Percentiles rank a stretch among this genome's conserved stretches.
Evolutionary conservation across 2,797 vertebrate species (phyloP).

Genomic region (Apogon hyalosoma): DNA sequence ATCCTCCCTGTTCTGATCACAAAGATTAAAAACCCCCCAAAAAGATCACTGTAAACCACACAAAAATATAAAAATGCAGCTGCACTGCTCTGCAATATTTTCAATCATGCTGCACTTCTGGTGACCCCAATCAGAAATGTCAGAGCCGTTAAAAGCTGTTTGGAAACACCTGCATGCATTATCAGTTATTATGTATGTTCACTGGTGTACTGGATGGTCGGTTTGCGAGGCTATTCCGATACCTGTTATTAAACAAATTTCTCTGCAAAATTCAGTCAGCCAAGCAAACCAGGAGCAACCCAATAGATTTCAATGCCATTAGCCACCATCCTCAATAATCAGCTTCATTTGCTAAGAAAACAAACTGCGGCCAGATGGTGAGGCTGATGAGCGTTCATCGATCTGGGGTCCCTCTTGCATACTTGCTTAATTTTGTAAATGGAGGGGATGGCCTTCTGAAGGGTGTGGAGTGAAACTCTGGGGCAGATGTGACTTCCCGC

Average conservation of each 20-base stretch:
- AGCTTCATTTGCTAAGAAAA: constrained; percentile 85
- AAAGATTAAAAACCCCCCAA: constrained; percentile 4
- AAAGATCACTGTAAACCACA: constrained; percentile 8
- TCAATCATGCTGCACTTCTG: constrained; percentile 25
- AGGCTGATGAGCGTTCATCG: constrained; percentile 79
- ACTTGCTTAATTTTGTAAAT: constrained; percentile 73
- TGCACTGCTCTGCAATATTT: constrained; percentile 32
- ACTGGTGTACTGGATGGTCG: constrained; percentile 39
- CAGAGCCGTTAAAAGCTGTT: constrained; percentile 44
- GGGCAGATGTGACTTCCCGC: constrained; percentile 67
- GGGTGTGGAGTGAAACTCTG: constrained; percentile 54
- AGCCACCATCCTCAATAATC: constrained; percentile 79
- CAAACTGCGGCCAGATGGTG: constrained; percentile 84
- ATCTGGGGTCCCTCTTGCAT: constrained; percentile 79
- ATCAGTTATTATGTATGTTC: constrained; percentile 40
- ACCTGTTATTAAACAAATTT: constrained; percentile 53
- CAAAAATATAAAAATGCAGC: constrained; percentile 8
- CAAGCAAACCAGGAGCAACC: constrained; percentile 68
- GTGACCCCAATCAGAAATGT: constrained; percentile 52
- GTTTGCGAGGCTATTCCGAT: constrained; percentile 40
- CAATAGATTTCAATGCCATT: constrained; percentile 74
- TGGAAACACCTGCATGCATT: constrained; percentile 63
- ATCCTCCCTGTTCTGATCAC: background rate
- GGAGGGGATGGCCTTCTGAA: constrained; percentile 62
- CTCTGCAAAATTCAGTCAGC: constrained; percentile 60